These are phyloP conservation scores for Acanthosepion pharaonis DNA, from an alignment of 2,888 invertebrate genomes.

Conservation along the genomic window DNA sequence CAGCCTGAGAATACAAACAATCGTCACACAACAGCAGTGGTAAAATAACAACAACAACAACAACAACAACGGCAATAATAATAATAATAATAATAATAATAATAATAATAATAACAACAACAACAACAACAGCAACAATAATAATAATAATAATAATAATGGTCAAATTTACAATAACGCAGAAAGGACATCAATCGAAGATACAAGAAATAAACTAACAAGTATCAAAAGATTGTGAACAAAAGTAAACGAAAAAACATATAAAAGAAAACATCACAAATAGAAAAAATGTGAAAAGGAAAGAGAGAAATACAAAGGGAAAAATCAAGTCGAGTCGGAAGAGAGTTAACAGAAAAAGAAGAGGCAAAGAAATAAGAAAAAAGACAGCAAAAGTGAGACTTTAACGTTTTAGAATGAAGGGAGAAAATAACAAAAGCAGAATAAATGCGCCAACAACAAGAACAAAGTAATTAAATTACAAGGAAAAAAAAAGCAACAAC, in stretches of 20 bases:
- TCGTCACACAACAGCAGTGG: background rate
- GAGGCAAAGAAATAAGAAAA: background rate
- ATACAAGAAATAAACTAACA: background rate
- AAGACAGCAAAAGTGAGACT: background rate
- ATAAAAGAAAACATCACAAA: background rate
- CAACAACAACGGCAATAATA: background rate
- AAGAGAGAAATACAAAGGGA: background rate
- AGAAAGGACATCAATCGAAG: background rate
- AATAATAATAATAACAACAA: background rate
- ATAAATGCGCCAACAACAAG: background rate
- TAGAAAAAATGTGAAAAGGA: background rate
- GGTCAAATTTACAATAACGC: background rate
- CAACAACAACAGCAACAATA: background rate
- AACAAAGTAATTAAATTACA: background rate
- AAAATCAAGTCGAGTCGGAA: background rate
- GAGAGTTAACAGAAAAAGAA: background rate
- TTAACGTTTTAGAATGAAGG: background rate
- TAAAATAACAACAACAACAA: background rate
- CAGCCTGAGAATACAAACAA: background rate
- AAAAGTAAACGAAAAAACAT: background rate
- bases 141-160: background rate
- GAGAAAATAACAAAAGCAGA: background rate
- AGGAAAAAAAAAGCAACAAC: background rate
- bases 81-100: background rate
- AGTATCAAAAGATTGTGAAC: background rate